Base-by-base conservation (phyloP, 2,888 invertebrate genomes). In the Operophtera brumata region DNA sequence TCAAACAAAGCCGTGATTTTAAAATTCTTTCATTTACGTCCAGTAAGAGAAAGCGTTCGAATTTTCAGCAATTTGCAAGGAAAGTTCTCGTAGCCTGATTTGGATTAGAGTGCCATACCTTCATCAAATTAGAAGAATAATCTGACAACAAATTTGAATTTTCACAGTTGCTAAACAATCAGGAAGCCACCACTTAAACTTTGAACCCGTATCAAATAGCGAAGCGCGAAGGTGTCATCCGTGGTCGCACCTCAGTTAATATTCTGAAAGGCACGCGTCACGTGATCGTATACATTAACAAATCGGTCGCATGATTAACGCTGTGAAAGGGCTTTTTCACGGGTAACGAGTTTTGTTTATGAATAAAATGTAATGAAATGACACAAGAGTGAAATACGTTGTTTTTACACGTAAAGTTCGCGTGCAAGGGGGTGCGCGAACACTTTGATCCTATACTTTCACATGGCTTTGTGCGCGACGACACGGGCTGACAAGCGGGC, bases 381-480 rank as follows among this genome's bases (percentile, higher is more conserved):
- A 70, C 71, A 70, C 62, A 65, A 65, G 65, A 71, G 71, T 75
- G 71, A 77, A 75, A 77, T 73, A 73, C 67, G 66, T 71, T 70
- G 71, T 69, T 72, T 75, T 77, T 77, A 75, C 76, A 75, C 72
- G 75, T 78, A 75, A 74, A 75, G 77, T 76, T 80, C 76, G 74
- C 70, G 71, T 73, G 75, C 71, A 72, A 70, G 71, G 73, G n/a
- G 71, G 71, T 71, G 72, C 75, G 80, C 45, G 78, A 79, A 82
- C 80, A 82, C 86, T 88, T 87, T 88, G 88, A 88, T 89, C 88
- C 87, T 86, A 82, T 81, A 85, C 86, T 87, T 87, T 85, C 84
- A 82, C 86, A 80, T 86, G 84, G 89, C 89, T 89, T 89, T 90
- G 88, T 86, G 79, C 71, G 63, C 84, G 83, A 79, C 84, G 82